Evolutionary conservation across 2,888 invertebrate species (phyloP).

Genomic region (Meloe dianella): DNA sequence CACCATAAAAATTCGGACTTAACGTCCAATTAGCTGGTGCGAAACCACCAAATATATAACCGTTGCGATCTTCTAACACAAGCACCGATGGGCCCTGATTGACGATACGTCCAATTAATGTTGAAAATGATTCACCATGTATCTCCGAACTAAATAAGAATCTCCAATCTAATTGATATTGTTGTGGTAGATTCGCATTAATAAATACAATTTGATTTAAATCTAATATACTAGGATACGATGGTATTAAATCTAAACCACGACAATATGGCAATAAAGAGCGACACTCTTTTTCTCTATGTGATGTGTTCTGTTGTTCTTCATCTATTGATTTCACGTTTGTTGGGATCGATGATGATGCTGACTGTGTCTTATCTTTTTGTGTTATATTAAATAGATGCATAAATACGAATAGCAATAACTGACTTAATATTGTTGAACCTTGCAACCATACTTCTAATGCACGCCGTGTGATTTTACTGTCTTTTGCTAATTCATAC

Average conservation of each 20-base stretch:
- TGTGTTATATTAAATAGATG: slow-evolving; percentile 63
- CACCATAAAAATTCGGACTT: slow-evolving; percentile 78
- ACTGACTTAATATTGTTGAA: slow-evolving; percentile 60
- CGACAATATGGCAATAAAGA: slow-evolving; percentile 60
- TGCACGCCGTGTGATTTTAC: slow-evolving; percentile 56
- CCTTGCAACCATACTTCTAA: slow-evolving; percentile 62
- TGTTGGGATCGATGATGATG: neutral
- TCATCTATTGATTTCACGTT: slow-evolving; percentile 33
- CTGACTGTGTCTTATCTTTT: slow-evolving; percentile 55
- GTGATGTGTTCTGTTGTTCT: slow-evolving; percentile 33
- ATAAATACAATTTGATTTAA: slow-evolving; percentile 81
- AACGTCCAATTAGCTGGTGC: slow-evolving; percentile 79
- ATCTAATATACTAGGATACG: slow-evolving; percentile 77
- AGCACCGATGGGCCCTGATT: slow-evolving; percentile 84
- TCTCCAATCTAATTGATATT: slow-evolving; percentile 81
- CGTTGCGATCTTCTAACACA: slow-evolving; percentile 80
- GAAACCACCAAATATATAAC: slow-evolving; percentile 89
- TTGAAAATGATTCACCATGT: slow-evolving; percentile 91
- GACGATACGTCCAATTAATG: slow-evolving; percentile 74
- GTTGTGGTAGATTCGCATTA: slow-evolving; percentile 78
- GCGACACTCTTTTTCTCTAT: slow-evolving; percentile 60
- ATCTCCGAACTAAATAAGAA: slow-evolving; percentile 85
- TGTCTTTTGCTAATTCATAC: slow-evolving; percentile 59
- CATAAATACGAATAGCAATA: slow-evolving; percentile 63
- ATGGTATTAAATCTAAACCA: slow-evolving; percentile 76